These are phyloP conservation scores for Triops cancriformis DNA, from an alignment of 1,140 invertebrate genomes.

Conservation along the genomic window DNA sequence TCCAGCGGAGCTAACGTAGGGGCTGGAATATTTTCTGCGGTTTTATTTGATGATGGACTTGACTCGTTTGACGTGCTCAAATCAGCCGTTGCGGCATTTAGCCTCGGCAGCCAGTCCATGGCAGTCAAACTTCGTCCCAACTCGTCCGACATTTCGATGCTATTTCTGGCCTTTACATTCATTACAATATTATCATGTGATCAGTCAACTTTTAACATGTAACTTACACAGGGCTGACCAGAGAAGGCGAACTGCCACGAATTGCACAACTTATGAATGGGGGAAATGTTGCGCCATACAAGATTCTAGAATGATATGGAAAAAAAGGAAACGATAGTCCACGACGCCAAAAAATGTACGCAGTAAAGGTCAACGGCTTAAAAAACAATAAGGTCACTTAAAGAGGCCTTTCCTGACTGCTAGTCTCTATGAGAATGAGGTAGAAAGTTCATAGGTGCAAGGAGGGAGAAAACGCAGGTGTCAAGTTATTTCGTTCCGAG, in stretches of 20 bases:
- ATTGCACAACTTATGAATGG: too few relatives aligned
- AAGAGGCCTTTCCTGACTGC: neutral
- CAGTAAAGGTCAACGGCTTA: too few relatives aligned
- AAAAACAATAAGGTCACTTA: neutral
- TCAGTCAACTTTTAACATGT: too few relatives aligned
- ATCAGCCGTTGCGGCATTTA: slow-evolving; percentile 37
- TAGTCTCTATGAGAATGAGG: neutral
- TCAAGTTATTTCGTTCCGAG: neutral
- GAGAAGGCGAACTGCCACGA: too few relatives aligned
- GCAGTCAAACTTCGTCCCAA: slow-evolving; percentile 46
- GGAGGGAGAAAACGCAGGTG: neutral
- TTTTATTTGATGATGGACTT: neutral
- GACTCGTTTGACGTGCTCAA: slow-evolving; percentile 24
- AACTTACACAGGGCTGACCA: too few relatives aligned
- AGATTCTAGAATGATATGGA: too few relatives aligned
- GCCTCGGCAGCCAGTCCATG: slow-evolving; percentile 48
- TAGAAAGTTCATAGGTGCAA: neutral
- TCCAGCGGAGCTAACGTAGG: slow-evolving; percentile 26
- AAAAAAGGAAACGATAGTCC: too few relatives aligned
- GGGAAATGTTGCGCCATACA: too few relatives aligned
- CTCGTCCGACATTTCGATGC: slow-evolving; percentile 35
- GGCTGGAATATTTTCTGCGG: slow-evolving; percentile 30
- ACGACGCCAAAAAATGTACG: too few relatives aligned
- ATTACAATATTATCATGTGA: neutral
- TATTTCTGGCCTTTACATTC: neutral